phyloP scores from a whole-genome alignment of 2,797 vertebrate species.

The Lepilemur septentrionalis region DNA sequence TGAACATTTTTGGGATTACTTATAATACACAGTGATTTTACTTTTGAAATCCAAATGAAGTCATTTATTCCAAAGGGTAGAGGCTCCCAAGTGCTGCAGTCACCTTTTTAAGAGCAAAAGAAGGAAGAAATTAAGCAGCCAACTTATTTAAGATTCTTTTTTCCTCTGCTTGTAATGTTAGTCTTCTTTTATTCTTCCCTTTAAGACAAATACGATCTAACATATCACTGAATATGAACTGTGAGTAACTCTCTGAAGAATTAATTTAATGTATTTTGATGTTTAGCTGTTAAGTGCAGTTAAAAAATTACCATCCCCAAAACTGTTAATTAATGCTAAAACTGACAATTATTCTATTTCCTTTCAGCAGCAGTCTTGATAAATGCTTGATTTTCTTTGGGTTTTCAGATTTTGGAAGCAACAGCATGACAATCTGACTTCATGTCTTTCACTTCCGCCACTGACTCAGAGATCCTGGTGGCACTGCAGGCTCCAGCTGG shows the following conservation, averaged over 20 bases:
- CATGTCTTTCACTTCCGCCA: background rate
- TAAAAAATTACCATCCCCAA: background rate
- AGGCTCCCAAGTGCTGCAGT: background rate
- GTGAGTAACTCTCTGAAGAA: background rate
- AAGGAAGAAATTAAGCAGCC: background rate
- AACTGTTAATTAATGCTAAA: background rate
- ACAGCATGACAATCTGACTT: background rate
- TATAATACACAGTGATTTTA: background rate
- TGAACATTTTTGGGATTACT: background rate
- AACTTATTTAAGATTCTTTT: background rate
- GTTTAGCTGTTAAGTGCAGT: background rate
- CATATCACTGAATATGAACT: background rate
- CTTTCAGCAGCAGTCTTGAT: background rate
- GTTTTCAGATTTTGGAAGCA: background rate
- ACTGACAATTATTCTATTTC: background rate
- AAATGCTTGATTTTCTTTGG: background rate
- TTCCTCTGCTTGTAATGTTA: background rate
- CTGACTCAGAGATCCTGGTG: background rate
- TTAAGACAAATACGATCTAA: background rate
- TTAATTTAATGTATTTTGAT: background rate
- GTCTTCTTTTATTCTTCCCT: background rate
- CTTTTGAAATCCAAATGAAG: slow-evolving; percentile 40
- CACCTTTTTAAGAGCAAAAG: background rate
- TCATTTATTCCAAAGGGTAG: background rate
- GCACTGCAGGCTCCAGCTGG: background rate